A percentile compares a stretch with the other conserved stretches of the same genome.
phyloP scores from a whole-genome alignment of 2,797 vertebrate species.

The Bryconaethiops microstoma region DNA sequence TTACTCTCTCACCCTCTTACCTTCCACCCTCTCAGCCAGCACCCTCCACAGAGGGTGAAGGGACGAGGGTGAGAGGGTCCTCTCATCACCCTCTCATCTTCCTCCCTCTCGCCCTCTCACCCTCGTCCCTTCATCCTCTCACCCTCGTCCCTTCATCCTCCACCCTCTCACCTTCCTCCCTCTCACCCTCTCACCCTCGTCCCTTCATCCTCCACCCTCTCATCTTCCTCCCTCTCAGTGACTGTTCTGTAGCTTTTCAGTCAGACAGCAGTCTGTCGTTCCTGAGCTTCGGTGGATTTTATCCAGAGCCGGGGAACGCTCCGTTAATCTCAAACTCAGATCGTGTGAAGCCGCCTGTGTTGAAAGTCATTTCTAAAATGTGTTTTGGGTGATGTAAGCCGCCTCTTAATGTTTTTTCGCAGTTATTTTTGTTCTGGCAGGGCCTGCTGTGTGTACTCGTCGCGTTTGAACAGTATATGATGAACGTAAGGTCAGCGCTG shows the following conservation, averaged over 20 bases:
- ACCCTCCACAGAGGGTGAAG: no score
- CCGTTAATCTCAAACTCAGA: conserved; percentile 41
- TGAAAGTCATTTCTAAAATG: conserved; percentile 14
- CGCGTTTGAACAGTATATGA: conserved; percentile 16
- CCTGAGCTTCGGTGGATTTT: conserved; percentile 8
- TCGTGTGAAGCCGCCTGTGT: conserved; percentile 44
- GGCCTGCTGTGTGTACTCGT: conserved; percentile 26
- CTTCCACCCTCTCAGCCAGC: no score
- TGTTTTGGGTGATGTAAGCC: neutral
- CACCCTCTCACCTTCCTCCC: no score
- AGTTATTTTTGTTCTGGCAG: conserved; percentile 47
- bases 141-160: no score
- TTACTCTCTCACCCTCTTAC: no score
- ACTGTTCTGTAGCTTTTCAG: neutral
- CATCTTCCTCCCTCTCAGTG: no score
- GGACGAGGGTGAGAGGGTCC: no score
- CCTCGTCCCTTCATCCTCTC: no score
- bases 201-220: no score
- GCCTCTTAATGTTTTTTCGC: conserved; percentile 15
- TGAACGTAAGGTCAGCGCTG: conserved; percentile 10
- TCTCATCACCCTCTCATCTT: no score
- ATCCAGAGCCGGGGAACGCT: neutral
- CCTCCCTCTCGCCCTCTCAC: no score
- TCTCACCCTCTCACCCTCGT: no score
- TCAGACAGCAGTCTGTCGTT: conserved; percentile 9